These are phyloP conservation scores for Podargus strigoides DNA, from an alignment of 2,797 vertebrate genomes.

Conservation along the genomic window DNA sequence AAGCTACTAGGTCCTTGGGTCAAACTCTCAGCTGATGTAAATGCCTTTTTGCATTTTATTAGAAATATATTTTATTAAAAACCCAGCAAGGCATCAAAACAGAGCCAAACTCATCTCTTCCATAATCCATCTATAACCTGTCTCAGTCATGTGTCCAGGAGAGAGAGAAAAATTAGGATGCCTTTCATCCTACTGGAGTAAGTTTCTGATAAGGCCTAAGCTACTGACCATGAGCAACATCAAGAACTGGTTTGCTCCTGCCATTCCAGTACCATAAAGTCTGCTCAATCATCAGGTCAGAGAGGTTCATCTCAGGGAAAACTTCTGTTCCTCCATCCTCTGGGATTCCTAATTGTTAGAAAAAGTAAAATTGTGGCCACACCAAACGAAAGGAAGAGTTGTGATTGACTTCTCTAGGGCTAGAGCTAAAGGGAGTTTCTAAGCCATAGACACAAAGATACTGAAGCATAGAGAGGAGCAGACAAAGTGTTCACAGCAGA, in stretches of 20 bases:
- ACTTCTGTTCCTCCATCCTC: background rate
- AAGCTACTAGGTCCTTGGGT: slow-evolving; percentile 56
- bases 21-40: slow-evolving; percentile 61
- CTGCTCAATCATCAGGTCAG: background rate
- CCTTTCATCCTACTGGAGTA: background rate
- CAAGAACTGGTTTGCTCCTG: background rate
- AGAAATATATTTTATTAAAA: slow-evolving; percentile 48
- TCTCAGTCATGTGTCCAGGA: background rate
- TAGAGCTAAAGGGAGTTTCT: background rate
- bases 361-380: background rate
- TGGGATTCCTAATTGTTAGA: background rate
- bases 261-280: background rate
- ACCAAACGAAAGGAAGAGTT: background rate
- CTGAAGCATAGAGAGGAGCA: background rate
- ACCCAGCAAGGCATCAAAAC: background rate
- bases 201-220: background rate
- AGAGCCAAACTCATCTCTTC: background rate
- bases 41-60: slow-evolving; percentile 63
- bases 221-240: background rate
- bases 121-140: background rate
- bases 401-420: background rate
- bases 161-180: background rate
- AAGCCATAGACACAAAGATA: background rate
- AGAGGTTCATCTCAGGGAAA: background rate
- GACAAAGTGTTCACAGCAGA: background rate